These are phyloP conservation scores for Sandelia bainsii DNA, from an alignment of 2,797 vertebrate species.

Conservation along the genomic window DNA sequence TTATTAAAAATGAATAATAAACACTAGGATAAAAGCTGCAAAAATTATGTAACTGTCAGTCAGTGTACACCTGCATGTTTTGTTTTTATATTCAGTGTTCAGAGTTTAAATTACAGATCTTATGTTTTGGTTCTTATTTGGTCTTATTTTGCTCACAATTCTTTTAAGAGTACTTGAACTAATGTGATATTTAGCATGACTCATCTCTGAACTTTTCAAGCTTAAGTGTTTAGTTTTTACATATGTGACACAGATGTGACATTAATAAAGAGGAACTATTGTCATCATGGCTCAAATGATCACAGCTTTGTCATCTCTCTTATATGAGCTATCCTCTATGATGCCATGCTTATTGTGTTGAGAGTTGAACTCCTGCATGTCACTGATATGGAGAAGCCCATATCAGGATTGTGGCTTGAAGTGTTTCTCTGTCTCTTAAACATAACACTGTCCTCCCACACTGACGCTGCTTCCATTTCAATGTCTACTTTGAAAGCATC, in stretches of 20 bases:
- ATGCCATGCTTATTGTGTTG: slow-evolving; percentile 3
- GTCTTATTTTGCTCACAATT: too few relatives aligned
- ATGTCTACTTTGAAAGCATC: slow-evolving; percentile 52
- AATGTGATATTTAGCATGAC: slow-evolving; percentile 36
- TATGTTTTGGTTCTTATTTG: background rate
- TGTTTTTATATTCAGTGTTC: background rate
- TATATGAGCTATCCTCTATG: slow-evolving; percentile 4
- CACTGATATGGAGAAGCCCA: slow-evolving; percentile 30
- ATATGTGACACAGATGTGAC: slow-evolving; percentile 7
- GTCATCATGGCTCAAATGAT: slow-evolving; percentile 8
- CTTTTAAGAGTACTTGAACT: slow-evolving; percentile 21
- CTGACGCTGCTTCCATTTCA: slow-evolving; percentile 39
- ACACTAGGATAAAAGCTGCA: too few relatives aligned
- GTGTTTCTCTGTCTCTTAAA: slow-evolving; percentile 42
- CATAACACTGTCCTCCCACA: slow-evolving; percentile 63
- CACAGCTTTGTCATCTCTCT: slow-evolving; percentile 8
- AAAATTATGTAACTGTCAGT: too few relatives aligned
- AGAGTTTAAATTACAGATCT: background rate
- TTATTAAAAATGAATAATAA: too few relatives aligned
- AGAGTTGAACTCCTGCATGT: slow-evolving; percentile 36
- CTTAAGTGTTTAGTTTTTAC: slow-evolving; percentile 23
- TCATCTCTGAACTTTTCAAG: slow-evolving; percentile 37
- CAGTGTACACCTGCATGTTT: too few relatives aligned
- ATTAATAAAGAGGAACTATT: slow-evolving; percentile 6
- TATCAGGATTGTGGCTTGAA: slow-evolving; percentile 21